Percentiles rank a stretch among this genome's conserved stretches.
Evolutionary conservation across 64 coral and sea anemone species (phyloP).

Genomic region (Stichodactyla helianthus): DNA sequence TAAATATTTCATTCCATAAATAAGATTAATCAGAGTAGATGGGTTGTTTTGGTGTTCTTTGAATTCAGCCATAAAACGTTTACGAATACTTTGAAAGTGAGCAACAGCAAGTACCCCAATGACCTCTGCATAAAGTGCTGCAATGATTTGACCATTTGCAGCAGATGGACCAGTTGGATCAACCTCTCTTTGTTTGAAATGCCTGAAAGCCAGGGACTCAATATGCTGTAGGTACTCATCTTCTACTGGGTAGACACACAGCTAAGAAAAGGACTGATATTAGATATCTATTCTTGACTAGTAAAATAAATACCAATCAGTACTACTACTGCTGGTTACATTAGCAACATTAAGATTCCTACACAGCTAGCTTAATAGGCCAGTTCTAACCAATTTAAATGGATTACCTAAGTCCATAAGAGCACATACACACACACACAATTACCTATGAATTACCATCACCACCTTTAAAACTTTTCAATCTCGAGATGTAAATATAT

Average conservation of each 20-base stretch:
- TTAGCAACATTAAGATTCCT: too few relatives aligned
- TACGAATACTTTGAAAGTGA: slow-evolving; percentile 70
- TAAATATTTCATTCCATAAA: slow-evolving; percentile 99
- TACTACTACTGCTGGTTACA: too few relatives aligned
- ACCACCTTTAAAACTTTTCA: too few relatives aligned
- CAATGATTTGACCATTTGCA: slow-evolving; percentile 74
- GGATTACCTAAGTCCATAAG: too few relatives aligned
- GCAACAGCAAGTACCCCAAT: slow-evolving; percentile 82
- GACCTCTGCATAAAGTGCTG: slow-evolving; percentile 96
- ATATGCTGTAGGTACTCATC: slow-evolving; percentile 65
- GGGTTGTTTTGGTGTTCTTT: slow-evolving; percentile 76
- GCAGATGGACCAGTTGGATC: slow-evolving; percentile 57
- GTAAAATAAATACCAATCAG: too few relatives aligned
- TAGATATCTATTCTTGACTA: too few relatives aligned
- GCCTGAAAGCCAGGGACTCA: slow-evolving; percentile 77
- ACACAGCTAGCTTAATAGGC: too few relatives aligned
- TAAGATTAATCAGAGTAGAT: slow-evolving; percentile 80
- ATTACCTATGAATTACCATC: too few relatives aligned
- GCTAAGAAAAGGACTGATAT: background rate
- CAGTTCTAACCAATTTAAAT: too few relatives aligned
- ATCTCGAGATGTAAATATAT: too few relatives aligned
- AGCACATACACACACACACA: too few relatives aligned
- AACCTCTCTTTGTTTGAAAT: slow-evolving; percentile 82
- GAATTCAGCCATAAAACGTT: slow-evolving; percentile 85
- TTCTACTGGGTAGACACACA: slow-evolving; percentile 14